Percentiles rank a stretch among this genome's conserved stretches.
Evolutionary conservation across 2,888 invertebrate species (phyloP).

Genomic region (Conus canariensis): DNA sequence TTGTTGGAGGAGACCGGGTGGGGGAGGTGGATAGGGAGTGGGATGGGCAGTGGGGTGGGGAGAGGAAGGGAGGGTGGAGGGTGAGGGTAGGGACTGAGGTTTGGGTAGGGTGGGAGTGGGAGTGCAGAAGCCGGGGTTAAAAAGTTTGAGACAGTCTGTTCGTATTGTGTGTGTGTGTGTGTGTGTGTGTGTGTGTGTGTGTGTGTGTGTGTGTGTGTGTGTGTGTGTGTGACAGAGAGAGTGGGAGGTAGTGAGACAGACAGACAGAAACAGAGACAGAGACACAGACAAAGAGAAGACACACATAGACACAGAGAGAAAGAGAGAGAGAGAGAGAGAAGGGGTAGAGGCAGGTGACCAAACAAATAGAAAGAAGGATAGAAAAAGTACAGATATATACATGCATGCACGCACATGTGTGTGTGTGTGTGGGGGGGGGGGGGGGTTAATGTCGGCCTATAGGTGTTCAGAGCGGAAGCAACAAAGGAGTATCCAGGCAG

Average conservation of each 20-base stretch:
- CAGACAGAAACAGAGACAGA: neutral
- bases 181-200: no score
- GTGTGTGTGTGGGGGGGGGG: no score
- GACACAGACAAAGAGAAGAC: neutral
- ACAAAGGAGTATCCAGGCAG: no score
- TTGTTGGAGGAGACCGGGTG: no score
- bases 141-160: no score
- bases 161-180: no score
- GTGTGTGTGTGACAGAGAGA: neutral
- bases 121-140: neutral
- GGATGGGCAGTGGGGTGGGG: neutral
- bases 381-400: no score
- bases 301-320: neutral
- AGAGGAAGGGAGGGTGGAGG: neutral
- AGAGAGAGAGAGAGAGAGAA: slow-evolving; percentile 20
- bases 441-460: no score
- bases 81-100: neutral
- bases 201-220: neutral
- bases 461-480: no score
- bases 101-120: neutral
- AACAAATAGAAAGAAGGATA: neutral
- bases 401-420: no score
- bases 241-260: neutral
- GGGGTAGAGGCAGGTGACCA: neutral
- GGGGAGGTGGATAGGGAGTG: neutral